Evolutionary conservation across 30 jellyfish, hydroid and myxozoan species (phyloP), one percentile per base, ranked within the genome.

Genomic region (Sanderia malayensis): DNA sequence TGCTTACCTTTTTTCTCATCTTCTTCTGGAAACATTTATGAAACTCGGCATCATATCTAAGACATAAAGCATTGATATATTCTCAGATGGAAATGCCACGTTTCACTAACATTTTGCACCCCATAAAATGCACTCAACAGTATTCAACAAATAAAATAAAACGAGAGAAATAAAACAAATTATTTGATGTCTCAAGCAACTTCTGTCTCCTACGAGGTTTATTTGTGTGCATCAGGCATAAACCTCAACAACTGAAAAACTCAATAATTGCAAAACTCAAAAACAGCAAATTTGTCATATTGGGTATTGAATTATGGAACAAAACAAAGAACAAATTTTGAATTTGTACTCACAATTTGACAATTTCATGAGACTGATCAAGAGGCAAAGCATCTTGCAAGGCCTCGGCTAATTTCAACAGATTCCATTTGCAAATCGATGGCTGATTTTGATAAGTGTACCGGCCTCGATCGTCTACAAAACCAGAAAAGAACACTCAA

Each of bases 371-470:
- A 4, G 98, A 45, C n/a, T 18, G 18, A 64, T 79, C 94, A 71
- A 83, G 55, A 18, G 98, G 98, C 34, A 84, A 53, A 2, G 95
- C 96, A 22, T 68, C 95, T 58, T 79, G 80, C 45, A 92, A 46
- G 31, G 98, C 98, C 58, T 92, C 98, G 0, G 96, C 98, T 18
- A 92, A 60, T 61, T 92, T 92, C 61, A 41, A 17, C 45, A 79
- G 62, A 73, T 92, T 92, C 98, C 98, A 92, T 46, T 92, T 92
- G 83, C 98, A 92, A 1, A 92, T 84, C 32, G 88, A 83, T 0
- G 98, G 98, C 63, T 92, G 98, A 57, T 92, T 92, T 53, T 80
- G 81, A 55, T 92, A 92, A 2, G 96, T 67, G 58, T 92, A 92
- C 22, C 98, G 87, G 33, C 96, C 98, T 60, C 84, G 94, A 81